Evolutionary conservation across 2,888 invertebrate genomes (phyloP).

Genomic region (Reticulitermes lucifugus): DNA sequence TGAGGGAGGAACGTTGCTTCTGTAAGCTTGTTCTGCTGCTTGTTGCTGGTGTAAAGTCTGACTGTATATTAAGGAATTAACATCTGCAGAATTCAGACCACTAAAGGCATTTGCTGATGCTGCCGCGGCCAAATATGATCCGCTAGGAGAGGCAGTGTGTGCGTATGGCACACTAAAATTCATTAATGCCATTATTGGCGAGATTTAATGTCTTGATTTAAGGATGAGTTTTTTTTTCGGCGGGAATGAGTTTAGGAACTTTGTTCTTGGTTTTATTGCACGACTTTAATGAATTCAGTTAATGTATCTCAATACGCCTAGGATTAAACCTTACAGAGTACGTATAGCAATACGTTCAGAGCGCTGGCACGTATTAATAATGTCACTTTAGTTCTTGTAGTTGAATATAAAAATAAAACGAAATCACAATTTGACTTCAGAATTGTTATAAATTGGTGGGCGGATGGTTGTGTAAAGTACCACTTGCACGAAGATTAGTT

Average conservation of each 20-base stretch:
- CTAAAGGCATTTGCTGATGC: conserved; percentile 55
- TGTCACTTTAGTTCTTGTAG: not conserved
- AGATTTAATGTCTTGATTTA: not conserved
- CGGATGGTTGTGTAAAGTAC: no score
- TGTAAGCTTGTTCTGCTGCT: conserved; percentile 52
- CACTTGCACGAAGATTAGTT: no score
- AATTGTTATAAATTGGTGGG: no score
- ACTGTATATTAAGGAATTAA: conserved; percentile 51
- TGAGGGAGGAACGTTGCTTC: conserved; percentile 53
- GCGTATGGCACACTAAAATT: conserved; percentile 62
- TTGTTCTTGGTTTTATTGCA: not conserved
- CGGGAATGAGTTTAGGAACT: not conserved
- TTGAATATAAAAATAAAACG: not conserved
- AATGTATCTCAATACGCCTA: no score
- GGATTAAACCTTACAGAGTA: no score
- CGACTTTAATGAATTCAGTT: no score
- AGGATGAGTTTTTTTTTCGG: not conserved
- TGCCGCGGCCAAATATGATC: conserved; percentile 58
- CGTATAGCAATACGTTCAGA: no score
- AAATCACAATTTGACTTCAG: conserved; percentile 2
- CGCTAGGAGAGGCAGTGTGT: conserved; percentile 59
- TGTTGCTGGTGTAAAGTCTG: conserved; percentile 38
- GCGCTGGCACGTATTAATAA: no score
- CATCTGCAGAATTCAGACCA: conserved; percentile 52
- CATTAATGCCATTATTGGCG: conserved; percentile 59